These are phyloP conservation scores for Prochilodus magdalenae DNA, from an alignment of 2,113 vertebrate genomes.

Conservation along the genomic window DNA sequence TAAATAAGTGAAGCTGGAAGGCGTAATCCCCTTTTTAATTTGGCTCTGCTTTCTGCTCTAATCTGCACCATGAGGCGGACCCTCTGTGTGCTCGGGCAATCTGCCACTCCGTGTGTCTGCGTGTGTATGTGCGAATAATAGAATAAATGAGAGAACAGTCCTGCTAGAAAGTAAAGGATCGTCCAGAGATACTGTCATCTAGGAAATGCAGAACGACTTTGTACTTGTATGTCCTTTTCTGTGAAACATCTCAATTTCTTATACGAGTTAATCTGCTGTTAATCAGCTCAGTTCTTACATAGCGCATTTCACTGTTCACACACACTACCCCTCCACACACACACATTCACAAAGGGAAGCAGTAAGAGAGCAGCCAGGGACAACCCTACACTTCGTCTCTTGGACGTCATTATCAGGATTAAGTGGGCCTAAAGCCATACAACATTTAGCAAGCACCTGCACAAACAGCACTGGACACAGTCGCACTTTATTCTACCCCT, in stretches of 20 bases:
- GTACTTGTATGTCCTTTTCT: neutral
- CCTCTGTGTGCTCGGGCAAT: constrained; percentile 10
- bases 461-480: neutral
- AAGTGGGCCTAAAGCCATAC: neutral
- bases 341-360: neutral
- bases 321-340: neutral
- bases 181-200: neutral
- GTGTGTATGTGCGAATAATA: constrained; percentile 28
- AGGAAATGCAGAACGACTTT: neutral
- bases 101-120: constrained; percentile 17
- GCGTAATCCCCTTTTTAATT: constrained; percentile 68
- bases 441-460: neutral
- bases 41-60: constrained; percentile 54
- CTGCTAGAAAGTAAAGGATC: neutral
- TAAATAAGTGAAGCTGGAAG: constrained; percentile 52
- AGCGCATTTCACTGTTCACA: neutral
- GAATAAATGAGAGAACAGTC: no score
- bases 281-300: neutral
- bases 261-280: neutral
- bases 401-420: constrained; percentile 9
- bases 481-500: neutral
- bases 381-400: neutral
- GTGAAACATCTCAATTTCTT: neutral
- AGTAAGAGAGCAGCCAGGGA: neutral
- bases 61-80: constrained; percentile 54